A percentile compares a stretch with the other conserved stretches of the same genome.
These are phyloP conservation scores for Zelostemma sp. DNA, from an alignment of 1,140 invertebrate genomes.

Conservation along the genomic window DNA sequence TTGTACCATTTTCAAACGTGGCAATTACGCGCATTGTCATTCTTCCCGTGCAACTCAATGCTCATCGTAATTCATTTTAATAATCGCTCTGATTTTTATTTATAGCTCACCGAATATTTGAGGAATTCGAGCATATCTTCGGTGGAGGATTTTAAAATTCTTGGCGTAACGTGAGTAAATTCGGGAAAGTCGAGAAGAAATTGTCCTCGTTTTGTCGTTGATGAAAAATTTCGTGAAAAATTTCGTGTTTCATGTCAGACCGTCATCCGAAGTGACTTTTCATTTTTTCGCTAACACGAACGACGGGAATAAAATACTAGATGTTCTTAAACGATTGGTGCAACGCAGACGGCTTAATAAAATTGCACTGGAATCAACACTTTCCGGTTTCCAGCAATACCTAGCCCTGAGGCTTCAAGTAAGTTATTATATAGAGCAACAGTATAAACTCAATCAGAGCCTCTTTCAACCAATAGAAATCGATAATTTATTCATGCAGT, in stretches of 20 bases:
- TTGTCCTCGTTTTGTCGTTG: conserved; percentile 21
- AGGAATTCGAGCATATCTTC: conserved; percentile 76
- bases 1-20: background rate
- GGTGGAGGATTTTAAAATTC: conserved; percentile 77
- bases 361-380: conserved; percentile 74
- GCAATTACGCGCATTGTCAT: background rate
- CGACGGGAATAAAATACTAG: conserved; percentile 74
- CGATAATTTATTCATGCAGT: conserved; percentile 34
- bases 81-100: conserved; percentile 39
- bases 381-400: conserved; percentile 74
- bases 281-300: conserved; percentile 74
- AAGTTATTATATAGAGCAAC: conserved; percentile 25
- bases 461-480: conserved; percentile 27
- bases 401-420: conserved; percentile 73
- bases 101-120: conserved; percentile 76
- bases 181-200: conserved; percentile 15
- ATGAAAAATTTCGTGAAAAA: too few relatives aligned
- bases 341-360: conserved; percentile 75
- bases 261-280: conserved; percentile 74
- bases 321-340: conserved; percentile 74
- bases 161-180: conserved; percentile 76
- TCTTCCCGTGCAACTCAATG: background rate
- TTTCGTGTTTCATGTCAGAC: conserved; percentile 54
- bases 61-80: conserved; percentile 13
- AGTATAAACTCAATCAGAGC: conserved; percentile 32